Percentiles rank a stretch among this genome's conserved stretches.
phyloP scores from a whole-genome alignment of 2,797 vertebrate species.

The Denticeps clupeoides region DNA sequence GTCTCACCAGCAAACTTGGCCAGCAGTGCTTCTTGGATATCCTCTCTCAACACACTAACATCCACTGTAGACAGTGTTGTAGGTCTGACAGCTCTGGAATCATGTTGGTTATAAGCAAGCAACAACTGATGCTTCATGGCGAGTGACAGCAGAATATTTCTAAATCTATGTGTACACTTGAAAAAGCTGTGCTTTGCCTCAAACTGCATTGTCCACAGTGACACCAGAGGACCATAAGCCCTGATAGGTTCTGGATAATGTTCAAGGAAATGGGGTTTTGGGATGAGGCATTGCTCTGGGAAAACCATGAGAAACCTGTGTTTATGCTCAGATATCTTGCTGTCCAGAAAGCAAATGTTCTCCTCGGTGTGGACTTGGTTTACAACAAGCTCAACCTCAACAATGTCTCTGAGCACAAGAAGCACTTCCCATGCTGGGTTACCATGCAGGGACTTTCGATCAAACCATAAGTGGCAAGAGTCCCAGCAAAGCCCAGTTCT shows the following conservation, averaged over 20 bases:
- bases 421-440: slow-evolving; percentile 5
- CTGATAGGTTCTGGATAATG: slow-evolving; percentile 21
- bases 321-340: slow-evolving; percentile 11
- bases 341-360: slow-evolving; percentile 12
- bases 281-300: slow-evolving; percentile 7
- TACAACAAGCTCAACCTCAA: slow-evolving; percentile 2
- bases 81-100: slow-evolving; percentile 7
- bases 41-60: slow-evolving; percentile 10
- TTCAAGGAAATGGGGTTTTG: no score
- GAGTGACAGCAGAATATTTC: slow-evolving; percentile 19
- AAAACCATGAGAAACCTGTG: slow-evolving; percentile 13
- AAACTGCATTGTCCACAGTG: slow-evolving; percentile 20
- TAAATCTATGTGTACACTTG: slow-evolving; percentile 18
- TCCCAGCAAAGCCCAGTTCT: slow-evolving; percentile 4
- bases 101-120: slow-evolving; percentile 8
- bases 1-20: slow-evolving; percentile 7
- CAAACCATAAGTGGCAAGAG: slow-evolving; percentile 9
- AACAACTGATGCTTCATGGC: slow-evolving; percentile 20
- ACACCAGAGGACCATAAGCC: slow-evolving; percentile 18
- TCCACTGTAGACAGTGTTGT: slow-evolving; percentile 8
- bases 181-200: slow-evolving; percentile 12
- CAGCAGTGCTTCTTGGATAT: slow-evolving; percentile 13
- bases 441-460: slow-evolving; percentile 10
- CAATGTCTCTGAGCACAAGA: slow-evolving; percentile 4
- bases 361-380: slow-evolving; percentile 11